A percentile compares a stretch with the other conserved stretches of the same genome.
Conservation (phyloP, 2,797 vertebrate species). For the Onychomys arenicola region DNA sequence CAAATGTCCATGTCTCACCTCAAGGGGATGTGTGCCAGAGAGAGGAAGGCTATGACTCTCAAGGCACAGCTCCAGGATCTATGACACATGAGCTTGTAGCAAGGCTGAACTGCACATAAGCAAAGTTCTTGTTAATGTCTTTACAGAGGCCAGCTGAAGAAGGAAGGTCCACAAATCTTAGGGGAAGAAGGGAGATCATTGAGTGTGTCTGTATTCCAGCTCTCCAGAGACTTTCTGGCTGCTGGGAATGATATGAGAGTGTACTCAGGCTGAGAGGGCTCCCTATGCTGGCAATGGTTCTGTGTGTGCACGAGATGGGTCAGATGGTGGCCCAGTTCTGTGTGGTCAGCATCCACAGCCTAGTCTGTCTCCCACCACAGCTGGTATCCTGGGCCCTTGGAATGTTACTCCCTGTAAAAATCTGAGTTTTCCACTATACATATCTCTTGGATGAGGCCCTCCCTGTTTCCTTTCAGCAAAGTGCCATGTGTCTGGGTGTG, state of each 20-base stretch:
- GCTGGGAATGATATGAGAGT: neutral
- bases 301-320: neutral
- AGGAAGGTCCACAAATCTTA: neutral
- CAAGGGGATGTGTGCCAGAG: fast-evolving
- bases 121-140: fast-evolving
- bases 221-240: neutral
- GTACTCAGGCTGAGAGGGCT: too few species aligned
- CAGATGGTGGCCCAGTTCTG: neutral
- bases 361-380: neutral
- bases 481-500: neutral
- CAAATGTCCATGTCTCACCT: neutral
- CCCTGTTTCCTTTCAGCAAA: neutral
- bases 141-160: neutral
- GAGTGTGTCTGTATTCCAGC: neutral
- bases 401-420: neutral
- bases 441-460: neutral
- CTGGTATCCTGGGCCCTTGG: neutral
- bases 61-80: neutral
- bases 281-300: neutral
- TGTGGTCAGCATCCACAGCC: neutral
- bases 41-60: neutral
- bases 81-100: fast-evolving
- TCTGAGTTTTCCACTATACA: neutral
- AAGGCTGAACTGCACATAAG: fast-evolving
- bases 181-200: neutral